Evolutionary conservation across 2,113 vertebrate genomes (phyloP).

Genomic region (Erythrocercus mccallii): DNA sequence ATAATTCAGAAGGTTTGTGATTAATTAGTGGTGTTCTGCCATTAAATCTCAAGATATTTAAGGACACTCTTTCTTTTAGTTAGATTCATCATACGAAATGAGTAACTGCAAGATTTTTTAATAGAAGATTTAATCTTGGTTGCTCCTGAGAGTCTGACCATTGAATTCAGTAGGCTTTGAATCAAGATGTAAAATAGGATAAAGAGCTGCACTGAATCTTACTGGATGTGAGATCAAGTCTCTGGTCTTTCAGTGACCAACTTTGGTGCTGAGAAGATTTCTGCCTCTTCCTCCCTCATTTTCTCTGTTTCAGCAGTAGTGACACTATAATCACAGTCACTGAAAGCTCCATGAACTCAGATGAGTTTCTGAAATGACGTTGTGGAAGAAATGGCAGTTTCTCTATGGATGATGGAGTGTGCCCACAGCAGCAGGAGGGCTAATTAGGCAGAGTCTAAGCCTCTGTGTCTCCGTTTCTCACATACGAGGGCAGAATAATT

Average conservation of each 20-base stretch:
- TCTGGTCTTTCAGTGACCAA: neutral
- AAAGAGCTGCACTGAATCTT: neutral
- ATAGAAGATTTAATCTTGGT: neutral
- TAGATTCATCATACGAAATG: neutral
- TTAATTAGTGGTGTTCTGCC: neutral
- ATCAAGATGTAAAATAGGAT: neutral
- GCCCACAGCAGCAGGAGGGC: constrained; percentile 5
- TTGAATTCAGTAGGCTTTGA: neutral
- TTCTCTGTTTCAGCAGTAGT: neutral
- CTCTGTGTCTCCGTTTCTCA: neutral
- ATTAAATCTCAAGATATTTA: constrained; percentile 19
- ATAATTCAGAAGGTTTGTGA: neutral
- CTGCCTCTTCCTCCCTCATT: neutral
- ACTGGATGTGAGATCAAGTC: neutral
- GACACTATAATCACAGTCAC: neutral
- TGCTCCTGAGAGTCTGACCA: neutral
- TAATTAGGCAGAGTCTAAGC: constrained; percentile 19
- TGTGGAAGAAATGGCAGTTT: neutral
- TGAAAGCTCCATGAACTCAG: neutral
- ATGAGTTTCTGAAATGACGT: neutral
- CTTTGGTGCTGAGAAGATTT: neutral
- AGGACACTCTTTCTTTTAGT: neutral
- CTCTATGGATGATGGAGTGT: neutral
- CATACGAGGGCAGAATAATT: constrained; percentile 6
- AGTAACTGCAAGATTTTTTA: neutral